Evolutionary conservation across 1,140 invertebrate genomes (phyloP), one percentile per base, ranked within the genome.

Genomic region (Megalopta genalis): DNA sequence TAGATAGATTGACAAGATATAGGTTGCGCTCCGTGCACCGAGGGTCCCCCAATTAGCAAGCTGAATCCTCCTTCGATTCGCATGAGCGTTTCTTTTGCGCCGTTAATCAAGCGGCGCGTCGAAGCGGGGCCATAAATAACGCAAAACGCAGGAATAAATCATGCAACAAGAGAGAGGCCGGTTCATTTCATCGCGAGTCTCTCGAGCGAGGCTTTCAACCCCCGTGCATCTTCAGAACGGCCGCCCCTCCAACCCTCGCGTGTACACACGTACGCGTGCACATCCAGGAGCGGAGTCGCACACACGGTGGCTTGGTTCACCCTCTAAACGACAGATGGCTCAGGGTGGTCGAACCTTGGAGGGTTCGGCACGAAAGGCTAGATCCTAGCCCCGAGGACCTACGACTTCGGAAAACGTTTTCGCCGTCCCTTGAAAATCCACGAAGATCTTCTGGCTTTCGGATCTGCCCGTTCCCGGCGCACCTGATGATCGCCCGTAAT

Each of bases 271-370:
- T 42, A 32, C 32, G 32, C 32, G 32, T 32, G 4, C 32, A 32
- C 32, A 32, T 32, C 32, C 32, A 32, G 32, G n/a, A n/a, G 32
- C 32, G 32, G 32, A 32, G 32, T 4, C 32, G 32, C 32, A 32
- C 32, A 32, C 32, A 32, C 32, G 32, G 78, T 12, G 6, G 52
- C 8, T 27, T 79, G 77, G 65, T 83, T 83, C 70, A 54, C 73
- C 42, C 64, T 70, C 21, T 60, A 71, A 73, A 83, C 66, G 54
- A 71, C 81, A 66, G 66, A 75, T 84, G 62, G 69, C 66, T 64
- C 77, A 49, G 27, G 69, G 6, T 77, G 74, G 74, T 70, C 80
- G 65, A 77, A 27, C 65, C 57, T 77, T 54, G 54, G 49, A 25
- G 23, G 39, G 21, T 59, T 49, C 16, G 25, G 18, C 32, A 7